Evolutionary conservation across 2,113 vertebrate genomes (phyloP).

Genomic region (Myrmophylax atrothorax): DNA sequence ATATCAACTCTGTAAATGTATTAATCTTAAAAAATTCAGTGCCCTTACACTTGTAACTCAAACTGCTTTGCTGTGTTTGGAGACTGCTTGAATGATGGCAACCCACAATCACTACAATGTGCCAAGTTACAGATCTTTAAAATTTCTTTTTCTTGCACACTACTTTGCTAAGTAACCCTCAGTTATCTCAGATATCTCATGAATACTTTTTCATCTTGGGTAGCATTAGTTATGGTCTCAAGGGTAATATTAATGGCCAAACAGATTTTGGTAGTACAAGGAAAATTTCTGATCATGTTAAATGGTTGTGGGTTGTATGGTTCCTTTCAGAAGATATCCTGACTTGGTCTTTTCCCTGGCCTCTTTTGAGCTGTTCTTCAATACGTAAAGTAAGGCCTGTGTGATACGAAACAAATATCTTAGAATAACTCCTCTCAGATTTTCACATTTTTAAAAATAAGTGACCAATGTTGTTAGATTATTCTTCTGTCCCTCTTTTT

Average conservation of each 20-base stretch:
- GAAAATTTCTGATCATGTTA: neutral
- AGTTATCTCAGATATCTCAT: neutral
- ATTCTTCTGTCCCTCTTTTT: neutral
- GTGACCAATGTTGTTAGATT: neutral
- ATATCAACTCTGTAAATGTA: neutral
- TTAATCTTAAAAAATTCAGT: neutral
- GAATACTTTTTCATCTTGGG: neutral
- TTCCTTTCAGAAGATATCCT: neutral
- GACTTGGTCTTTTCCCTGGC: neutral
- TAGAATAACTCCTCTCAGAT: neutral
- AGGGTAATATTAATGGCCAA: neutral
- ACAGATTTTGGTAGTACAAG: neutral
- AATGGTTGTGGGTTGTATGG: neutral
- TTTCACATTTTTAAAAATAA: neutral
- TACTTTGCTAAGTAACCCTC: neutral
- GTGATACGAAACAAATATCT: neutral
- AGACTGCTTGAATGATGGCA: neutral
- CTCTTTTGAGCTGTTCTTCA: neutral
- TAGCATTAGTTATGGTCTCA: neutral
- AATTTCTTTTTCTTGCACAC: neutral
- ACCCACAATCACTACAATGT: neutral
- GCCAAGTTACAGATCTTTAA: neutral
- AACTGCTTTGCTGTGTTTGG: neutral
- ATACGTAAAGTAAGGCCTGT: neutral
- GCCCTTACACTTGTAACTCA: neutral